Evolutionary conservation across 2,888 invertebrate genomes (phyloP).

Genomic region (Sympetrum striolatum): DNA sequence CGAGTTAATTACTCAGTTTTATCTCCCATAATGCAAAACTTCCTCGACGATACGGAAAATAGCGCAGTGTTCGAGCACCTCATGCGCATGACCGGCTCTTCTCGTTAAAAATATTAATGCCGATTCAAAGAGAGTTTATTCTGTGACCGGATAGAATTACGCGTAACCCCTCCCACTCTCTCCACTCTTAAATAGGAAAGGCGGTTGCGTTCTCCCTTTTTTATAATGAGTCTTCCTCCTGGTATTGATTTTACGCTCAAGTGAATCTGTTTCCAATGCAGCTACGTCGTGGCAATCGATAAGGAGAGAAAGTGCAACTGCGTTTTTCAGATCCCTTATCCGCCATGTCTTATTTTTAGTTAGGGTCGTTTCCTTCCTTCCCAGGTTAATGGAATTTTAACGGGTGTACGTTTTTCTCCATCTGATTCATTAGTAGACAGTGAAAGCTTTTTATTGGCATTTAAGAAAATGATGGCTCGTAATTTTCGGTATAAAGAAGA

Average conservation of each 20-base stretch:
- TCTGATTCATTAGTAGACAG: not conserved
- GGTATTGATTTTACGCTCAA: constrained; percentile 24
- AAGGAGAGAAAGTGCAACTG: constrained; percentile 27
- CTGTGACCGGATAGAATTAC: too few relatives aligned
- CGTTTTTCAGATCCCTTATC: not conserved
- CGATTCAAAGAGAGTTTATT: too few relatives aligned
- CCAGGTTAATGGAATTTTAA: not conserved
- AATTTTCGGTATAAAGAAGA: too few relatives aligned
- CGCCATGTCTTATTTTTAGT: not conserved
- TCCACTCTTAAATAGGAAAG: not conserved
- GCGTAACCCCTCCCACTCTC: too few relatives aligned
- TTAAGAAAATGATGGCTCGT: not conserved
- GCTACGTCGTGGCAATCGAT: constrained; percentile 1
- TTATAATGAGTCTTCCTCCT: not conserved
- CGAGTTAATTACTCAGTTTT: too few relatives aligned
- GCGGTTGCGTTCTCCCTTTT: not conserved
- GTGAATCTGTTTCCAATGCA: constrained; percentile 13
- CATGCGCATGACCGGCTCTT: too few relatives aligned
- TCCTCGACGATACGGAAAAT: too few relatives aligned
- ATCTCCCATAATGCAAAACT: too few relatives aligned
- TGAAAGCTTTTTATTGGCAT: not conserved
- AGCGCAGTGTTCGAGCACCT: too few relatives aligned
- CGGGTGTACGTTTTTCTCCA: not conserved
- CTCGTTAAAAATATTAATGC: too few relatives aligned
- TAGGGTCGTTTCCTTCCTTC: not conserved